Percentiles rank a stretch among this genome's conserved stretches.
These are phyloP conservation scores for Mastomys natalensis DNA, from an alignment of 2,113 vertebrate species.

Conservation along the genomic window DNA sequence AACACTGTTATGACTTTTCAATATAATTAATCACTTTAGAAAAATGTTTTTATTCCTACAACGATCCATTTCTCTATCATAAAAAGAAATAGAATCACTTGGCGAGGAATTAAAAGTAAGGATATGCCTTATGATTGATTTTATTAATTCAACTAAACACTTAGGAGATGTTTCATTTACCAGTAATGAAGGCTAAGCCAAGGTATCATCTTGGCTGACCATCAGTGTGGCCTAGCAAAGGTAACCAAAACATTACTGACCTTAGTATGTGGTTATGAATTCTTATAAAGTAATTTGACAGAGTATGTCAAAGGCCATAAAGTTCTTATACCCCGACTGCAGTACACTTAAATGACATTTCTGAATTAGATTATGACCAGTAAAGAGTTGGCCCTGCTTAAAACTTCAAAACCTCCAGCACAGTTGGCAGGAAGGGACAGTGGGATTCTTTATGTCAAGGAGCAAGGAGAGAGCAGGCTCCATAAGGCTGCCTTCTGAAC, in stretches of 20 bases:
- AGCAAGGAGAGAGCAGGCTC: not conserved
- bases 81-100: constrained; percentile 18
- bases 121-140: not conserved
- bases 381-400: not conserved
- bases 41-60: constrained; percentile 1
- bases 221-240: not conserved
- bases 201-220: not conserved
- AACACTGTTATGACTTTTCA: constrained; percentile 9
- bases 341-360: not conserved
- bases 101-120: not conserved
- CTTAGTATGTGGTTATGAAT: not conserved
- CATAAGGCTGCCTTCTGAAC: not conserved
- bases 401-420: not conserved
- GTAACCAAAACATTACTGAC: not conserved
- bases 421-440: not conserved
- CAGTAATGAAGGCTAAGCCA: constrained; percentile 11
- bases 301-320: not conserved
- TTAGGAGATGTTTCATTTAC: not conserved
- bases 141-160: not conserved
- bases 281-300: constrained; percentile 30
- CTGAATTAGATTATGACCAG: not conserved
- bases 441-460: not conserved
- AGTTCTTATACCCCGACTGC: not conserved
- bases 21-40: not conserved
- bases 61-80: not conserved